Evolutionary conservation across 2,113 vertebrate species (phyloP), one percentile per base, ranked within the genome.

Genomic region (Alouatta palliata): DNA sequence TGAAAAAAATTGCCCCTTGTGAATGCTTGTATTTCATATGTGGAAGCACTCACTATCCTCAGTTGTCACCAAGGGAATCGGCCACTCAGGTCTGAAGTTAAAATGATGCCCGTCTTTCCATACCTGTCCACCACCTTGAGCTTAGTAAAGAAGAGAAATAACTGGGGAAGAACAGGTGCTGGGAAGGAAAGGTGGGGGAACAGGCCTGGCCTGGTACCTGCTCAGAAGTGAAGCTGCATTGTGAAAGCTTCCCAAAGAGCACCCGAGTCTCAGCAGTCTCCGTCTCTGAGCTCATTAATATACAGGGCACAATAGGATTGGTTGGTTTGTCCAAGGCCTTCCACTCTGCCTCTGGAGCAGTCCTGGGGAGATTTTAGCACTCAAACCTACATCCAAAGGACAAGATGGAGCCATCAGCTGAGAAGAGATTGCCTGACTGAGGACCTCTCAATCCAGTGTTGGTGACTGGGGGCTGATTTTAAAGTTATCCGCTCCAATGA

Each of bases 231-330:
- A 77, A 30, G 19, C 56, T 10, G 5, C 8, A 0, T 37, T 40
- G 37, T 47, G 25, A 3, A 64, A 30, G 35, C 5, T 37, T n/a
- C 68, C 30, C 23, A 0, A 9, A 87, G 19, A 47, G 37, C 19
- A 52, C 13, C 49, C 11, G 20, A 19, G 9, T 11, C 49, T 91
- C 71, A 58, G 52, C 4, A 45, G 6, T 3, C 43, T 76, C 8
- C 0, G n/a, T 25, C 45, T 13, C 35, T 76, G 0, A 6, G 64
- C 14, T 7, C 12, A 2, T 2, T 32, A 30, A 10, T 10, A 23
- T 19, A 4, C 3, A 35, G 8, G 40, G 14, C 83, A 30, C 58
- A 14, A 32, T 30, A n/a, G 49, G 21, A 61, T 19, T 3, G 40
- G 25, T 8, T 66, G 40, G 25, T 10, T 68, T 49, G 11, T 14